Evolutionary conservation across 2,113 vertebrate genomes (phyloP).

Genomic region (Thunnus thynnus): DNA sequence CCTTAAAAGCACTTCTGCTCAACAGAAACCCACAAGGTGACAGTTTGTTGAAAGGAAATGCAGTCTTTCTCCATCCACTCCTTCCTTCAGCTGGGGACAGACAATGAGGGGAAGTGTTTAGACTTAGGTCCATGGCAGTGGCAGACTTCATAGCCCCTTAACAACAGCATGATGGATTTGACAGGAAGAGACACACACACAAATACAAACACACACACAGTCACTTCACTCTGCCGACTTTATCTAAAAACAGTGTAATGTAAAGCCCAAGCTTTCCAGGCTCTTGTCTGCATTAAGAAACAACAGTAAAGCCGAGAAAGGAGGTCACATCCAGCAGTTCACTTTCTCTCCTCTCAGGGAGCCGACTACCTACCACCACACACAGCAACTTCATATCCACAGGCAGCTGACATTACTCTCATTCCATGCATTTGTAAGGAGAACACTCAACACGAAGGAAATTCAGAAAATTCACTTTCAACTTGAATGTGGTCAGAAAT

Average conservation of each 20-base stretch:
- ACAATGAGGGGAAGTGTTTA: constrained; percentile 74
- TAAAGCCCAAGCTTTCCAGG: constrained; percentile 7
- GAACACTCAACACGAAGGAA: constrained; percentile 33
- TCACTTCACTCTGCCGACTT: background rate
- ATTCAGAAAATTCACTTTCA: constrained; percentile 46
- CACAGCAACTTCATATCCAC: constrained; percentile 38
- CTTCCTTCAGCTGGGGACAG: constrained; percentile 55
- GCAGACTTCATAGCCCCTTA: constrained; percentile 34
- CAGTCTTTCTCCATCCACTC: constrained; percentile 60
- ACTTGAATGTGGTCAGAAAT: constrained; percentile 17
- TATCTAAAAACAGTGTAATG: constrained; percentile 44
- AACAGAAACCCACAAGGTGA: constrained; percentile 64
- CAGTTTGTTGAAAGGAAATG: constrained; percentile 70
- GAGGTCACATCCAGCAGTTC: constrained; percentile 48
- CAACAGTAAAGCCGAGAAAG: constrained; percentile 34
- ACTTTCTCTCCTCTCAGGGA: constrained; percentile 21
- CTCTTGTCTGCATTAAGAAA: constrained; percentile 20
- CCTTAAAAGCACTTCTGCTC: constrained; percentile 42
- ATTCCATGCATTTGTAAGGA: constrained; percentile 57
- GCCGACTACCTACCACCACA: constrained; percentile 12
- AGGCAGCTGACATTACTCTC: constrained; percentile 42
- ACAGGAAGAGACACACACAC: background rate
- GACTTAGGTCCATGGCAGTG: constrained; percentile 44
- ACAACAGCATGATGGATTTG: constrained; percentile 39
- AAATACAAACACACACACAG: background rate